Conservation (phyloP, 1,140 invertebrate species). For the Anthonomus grandis region DNA sequence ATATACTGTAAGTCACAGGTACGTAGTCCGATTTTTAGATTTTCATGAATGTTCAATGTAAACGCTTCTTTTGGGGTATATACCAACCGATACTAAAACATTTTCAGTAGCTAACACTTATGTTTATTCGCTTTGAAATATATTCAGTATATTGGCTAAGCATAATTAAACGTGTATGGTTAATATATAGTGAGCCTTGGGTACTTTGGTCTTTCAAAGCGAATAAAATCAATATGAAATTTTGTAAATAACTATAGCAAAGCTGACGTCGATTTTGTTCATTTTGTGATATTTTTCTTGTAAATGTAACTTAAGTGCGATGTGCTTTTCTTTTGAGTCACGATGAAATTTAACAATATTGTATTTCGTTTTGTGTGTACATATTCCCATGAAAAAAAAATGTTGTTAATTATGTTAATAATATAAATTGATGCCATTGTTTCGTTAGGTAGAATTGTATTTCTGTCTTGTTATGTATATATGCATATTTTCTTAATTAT, state of each 20-base stretch:
- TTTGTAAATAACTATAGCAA: conserved; percentile 20
- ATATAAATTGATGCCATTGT: conserved; percentile 15
- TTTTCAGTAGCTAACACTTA: too few species aligned
- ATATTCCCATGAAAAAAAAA: conserved; percentile 18
- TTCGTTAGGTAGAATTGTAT: conserved; percentile 26
- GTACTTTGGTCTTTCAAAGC: too few species aligned
- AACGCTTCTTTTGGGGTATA: too few species aligned
- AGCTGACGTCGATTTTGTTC: conserved; percentile 18
- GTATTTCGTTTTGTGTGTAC: conserved; percentile 22
- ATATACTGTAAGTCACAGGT: conserved; percentile 2
- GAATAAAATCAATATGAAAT: too few species aligned
- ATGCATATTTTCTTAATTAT: conserved; percentile 13
- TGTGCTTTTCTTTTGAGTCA: conserved; percentile 26
- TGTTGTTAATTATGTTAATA: conserved; percentile 19
- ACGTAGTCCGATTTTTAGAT: not conserved
- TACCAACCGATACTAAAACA: too few species aligned
- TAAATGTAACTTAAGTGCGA: conserved; percentile 25
- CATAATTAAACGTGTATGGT: not conserved
- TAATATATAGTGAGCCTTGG: conserved; percentile 11
- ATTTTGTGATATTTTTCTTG: conserved; percentile 38
- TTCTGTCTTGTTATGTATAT: conserved; percentile 20
- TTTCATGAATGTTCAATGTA: conserved; percentile 7
- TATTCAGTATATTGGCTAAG: conserved; percentile 11
- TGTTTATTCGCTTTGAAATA: conserved; percentile 15
- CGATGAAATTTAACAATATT: conserved; percentile 36